Conservation (phyloP, 1,140 invertebrate genomes). For the Steinernema khuongi region DNA sequence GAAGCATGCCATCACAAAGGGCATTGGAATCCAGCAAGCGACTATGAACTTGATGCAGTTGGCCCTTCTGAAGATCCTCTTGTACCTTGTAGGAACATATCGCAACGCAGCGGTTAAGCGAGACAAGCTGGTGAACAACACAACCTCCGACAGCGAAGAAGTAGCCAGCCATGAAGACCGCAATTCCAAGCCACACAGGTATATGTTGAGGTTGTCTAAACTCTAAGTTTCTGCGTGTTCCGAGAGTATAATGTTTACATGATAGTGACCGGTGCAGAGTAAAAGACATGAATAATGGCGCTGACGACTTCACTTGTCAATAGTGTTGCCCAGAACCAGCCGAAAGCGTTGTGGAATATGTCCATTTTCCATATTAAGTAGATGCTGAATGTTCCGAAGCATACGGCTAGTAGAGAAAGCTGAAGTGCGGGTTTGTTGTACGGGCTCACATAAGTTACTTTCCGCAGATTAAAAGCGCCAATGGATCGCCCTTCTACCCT, state of each 20-base stretch:
- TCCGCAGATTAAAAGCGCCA: too few species aligned
- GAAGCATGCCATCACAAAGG: background rate
- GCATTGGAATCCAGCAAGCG: background rate
- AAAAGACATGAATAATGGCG: background rate
- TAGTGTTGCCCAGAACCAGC: background rate
- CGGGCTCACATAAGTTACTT: too few species aligned
- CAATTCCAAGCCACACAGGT: background rate
- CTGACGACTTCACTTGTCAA: background rate
- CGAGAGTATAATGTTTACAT: background rate
- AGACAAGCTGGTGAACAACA: background rate
- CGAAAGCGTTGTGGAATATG: conserved; percentile 1
- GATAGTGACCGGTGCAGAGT: background rate
- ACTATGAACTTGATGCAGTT: background rate
- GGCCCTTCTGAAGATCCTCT: background rate
- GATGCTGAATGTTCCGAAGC: background rate
- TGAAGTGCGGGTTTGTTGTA: too few species aligned
- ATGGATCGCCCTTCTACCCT: too few species aligned
- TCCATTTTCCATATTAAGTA: background rate
- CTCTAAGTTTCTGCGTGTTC: background rate
- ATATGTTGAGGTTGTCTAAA: background rate
- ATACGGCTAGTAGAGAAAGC: background rate
- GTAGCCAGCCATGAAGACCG: background rate
- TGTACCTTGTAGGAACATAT: background rate
- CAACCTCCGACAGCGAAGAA: background rate
- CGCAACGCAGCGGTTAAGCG: background rate